Percentiles rank a stretch among this genome's conserved stretches.
These are phyloP conservation scores for Chouioia cunea DNA, from an alignment of 2,888 invertebrate genomes.

Conservation along the genomic window DNA sequence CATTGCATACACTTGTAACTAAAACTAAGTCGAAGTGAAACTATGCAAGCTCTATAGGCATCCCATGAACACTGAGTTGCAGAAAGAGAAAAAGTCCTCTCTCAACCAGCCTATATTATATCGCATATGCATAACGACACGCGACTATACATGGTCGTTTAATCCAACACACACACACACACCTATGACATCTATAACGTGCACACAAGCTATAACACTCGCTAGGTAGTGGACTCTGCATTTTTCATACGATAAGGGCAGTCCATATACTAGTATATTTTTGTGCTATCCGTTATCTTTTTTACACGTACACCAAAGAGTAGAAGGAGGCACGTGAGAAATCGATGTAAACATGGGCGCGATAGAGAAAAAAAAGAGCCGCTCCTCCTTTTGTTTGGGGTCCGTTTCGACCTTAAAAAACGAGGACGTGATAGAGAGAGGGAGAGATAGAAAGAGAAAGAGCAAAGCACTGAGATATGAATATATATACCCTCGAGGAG, in stretches of 20 bases:
- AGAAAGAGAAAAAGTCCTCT: no score
- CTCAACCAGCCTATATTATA: no score
- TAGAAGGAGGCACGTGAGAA: not conserved
- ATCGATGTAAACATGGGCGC: conserved; percentile 30
- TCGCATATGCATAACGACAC: no score
- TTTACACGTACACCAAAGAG: not conserved
- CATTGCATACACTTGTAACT: no score
- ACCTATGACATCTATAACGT: not conserved
- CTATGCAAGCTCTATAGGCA: no score
- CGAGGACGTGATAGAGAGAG: conserved; percentile 12
- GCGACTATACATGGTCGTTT: no score
- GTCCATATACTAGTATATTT: not conserved
- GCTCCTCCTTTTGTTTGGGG: conserved; percentile 15
- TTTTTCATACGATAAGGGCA: conserved; percentile 25
- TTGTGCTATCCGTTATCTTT: conserved; percentile 5
- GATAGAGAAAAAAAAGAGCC: not conserved
- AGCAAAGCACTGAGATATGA: not conserved
- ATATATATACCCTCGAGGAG: no score
- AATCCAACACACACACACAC: not conserved
- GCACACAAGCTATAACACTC: not conserved
- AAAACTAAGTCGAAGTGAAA: no score
- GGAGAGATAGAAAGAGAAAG: conserved; percentile 11
- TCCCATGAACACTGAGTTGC: no score
- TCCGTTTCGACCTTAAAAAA: conserved; percentile 32
- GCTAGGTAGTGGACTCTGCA: conserved; percentile 4